phyloP scores from a whole-genome alignment of 37 sponge, comb jelly and placozoan genomes.

The Theonella swinhoei region DNA sequence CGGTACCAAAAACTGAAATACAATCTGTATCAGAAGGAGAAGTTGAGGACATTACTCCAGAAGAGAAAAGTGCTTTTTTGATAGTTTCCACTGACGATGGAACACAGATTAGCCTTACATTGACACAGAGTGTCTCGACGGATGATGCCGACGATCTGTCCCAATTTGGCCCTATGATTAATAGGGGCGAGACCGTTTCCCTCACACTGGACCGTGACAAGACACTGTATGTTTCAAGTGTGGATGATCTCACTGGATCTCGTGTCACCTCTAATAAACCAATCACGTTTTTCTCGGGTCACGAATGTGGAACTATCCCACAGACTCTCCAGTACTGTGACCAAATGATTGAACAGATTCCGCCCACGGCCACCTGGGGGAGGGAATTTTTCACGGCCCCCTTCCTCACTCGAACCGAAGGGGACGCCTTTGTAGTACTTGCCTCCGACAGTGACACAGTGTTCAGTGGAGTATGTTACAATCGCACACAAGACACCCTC shows the following conservation, averaged over 20 bases:
- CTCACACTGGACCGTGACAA: background rate
- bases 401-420: background rate
- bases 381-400: constrained; percentile 41
- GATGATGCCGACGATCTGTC: constrained; percentile 6
- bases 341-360: constrained; percentile 42
- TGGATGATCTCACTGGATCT: constrained; percentile 40
- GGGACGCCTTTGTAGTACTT: constrained; percentile 25
- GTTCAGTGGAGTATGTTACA: constrained; percentile 2
- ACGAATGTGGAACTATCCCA: constrained; percentile 49
- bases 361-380: constrained; percentile 56
- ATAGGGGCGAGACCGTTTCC: too few relatives aligned
- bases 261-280: constrained; percentile 40
- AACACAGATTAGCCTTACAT: constrained; percentile 17
- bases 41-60: too few relatives aligned
- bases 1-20: constrained; percentile 4
- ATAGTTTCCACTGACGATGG: constrained; percentile 18
- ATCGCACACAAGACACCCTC: background rate
- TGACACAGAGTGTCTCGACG: constrained; percentile 21
- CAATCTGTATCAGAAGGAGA: background rate
- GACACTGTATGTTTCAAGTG: constrained; percentile 35
- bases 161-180: constrained; percentile 8
- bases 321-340: constrained; percentile 17
- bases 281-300: constrained; percentile 34
- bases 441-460: constrained; percentile 35
- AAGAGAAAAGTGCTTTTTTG: constrained; percentile 38